Evolutionary conservation across 1,140 invertebrate species (phyloP), one percentile per base, ranked within the genome.

Genomic region (Druon quercuslanigerum): DNA sequence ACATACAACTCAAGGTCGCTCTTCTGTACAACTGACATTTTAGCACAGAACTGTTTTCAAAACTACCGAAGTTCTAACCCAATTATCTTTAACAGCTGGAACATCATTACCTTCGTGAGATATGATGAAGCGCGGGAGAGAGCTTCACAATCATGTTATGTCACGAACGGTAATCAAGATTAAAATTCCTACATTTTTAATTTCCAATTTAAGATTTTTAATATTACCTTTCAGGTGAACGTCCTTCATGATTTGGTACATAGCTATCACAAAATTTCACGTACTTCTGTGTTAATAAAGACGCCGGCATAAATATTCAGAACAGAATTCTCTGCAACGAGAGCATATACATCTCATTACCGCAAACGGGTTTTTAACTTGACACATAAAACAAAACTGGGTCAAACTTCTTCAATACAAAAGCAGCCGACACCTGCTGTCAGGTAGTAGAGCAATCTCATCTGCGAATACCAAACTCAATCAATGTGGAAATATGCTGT

Each of bases 1-100:
- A 46, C 77, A 70, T 51, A 56, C 13, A 75, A 74, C 70, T 71
- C 77, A 71, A 78, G 73, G 72, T 74, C 73, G 71, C 73, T 79
- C 77, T 70, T 75, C 73, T 20, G 33, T 46, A 66, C 40, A 66
- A 40, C 25, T 66, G 60, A 60, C 20, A 25, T 60, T 60, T 60
- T 60, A 33, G 40, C 16, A 14, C 14, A 33, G 20, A 66, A 7
- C 11, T 12, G 57, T 13, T 66, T 7, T 14, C 20, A 13, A 66
- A 16, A 66, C 40, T 46, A 46, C 11, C 11, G 9, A 46, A 46
- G 40, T 11, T 46, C 4, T 46, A 1, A 46, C 4, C 40, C 9
- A 46, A 46, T 46, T 46, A 9, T 11, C 7, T 46, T 40, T 9
- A 46, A 46, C 25, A 46, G 40, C 7, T 9, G 9, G 9, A 46